Evolutionary conservation across 1,140 invertebrate genomes (phyloP).

Genomic region (Mesaphorura yosii): DNA sequence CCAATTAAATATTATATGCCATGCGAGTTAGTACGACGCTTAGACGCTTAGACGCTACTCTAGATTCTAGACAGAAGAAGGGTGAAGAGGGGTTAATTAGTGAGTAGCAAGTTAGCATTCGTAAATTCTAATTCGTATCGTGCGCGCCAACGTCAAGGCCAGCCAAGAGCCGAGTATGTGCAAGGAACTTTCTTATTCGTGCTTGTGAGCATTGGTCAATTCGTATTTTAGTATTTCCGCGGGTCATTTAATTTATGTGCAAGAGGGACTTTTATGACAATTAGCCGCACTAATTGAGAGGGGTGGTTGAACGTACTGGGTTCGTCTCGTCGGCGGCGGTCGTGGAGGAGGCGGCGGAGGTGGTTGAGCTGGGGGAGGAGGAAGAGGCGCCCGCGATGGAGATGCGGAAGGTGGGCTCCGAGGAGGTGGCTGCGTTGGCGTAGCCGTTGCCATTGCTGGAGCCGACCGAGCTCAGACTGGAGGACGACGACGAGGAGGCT

Average conservation of each 20-base stretch:
- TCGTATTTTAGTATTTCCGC: neutral
- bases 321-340: conserved; percentile 17
- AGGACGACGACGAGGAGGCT: neutral
- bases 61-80: too few relatives aligned
- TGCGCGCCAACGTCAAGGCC: neutral
- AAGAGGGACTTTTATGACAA: conserved; percentile 7
- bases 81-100: too few relatives aligned
- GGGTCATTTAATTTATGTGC: neutral
- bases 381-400: conserved; percentile 23
- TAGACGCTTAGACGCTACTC: too few relatives aligned
- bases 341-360: conserved; percentile 6
- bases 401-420: conserved; percentile 30
- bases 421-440: neutral
- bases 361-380: conserved; percentile 8
- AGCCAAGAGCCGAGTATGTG: neutral
- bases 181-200: too few relatives aligned
- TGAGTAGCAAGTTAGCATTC: too few relatives aligned
- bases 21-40: too few relatives aligned
- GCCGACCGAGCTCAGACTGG: conserved; percentile 9
- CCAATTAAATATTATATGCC: too few relatives aligned
- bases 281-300: conserved; percentile 17
- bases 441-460: conserved; percentile 3
- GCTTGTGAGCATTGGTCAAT: neutral
- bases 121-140: too few relatives aligned
- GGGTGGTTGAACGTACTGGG: conserved; percentile 31